Evolutionary conservation across 2,888 invertebrate genomes (phyloP).

Genomic region (Conops quadrifasciatus): DNA sequence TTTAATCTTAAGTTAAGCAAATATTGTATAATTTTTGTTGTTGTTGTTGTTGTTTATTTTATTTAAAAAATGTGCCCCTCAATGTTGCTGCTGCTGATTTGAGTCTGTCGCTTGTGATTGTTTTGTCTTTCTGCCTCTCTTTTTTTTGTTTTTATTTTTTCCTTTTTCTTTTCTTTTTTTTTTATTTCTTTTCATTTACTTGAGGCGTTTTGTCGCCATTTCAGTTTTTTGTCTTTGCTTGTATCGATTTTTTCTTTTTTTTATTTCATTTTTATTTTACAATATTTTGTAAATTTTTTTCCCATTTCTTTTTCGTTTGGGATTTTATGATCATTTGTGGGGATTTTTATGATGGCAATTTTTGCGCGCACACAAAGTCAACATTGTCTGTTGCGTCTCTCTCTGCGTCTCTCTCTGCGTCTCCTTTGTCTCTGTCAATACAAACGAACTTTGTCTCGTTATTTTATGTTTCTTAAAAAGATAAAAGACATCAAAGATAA

Average conservation of each 20-base stretch:
- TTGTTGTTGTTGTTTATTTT: background rate
- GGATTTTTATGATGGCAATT: background rate
- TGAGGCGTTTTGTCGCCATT: background rate
- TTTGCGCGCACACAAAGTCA: slow-evolving; percentile 20
- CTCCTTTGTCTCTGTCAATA: too few species aligned
- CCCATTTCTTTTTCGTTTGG: background rate
- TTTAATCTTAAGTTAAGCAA: background rate
- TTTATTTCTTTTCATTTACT: background rate
- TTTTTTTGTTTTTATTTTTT: slow-evolving; percentile 1
- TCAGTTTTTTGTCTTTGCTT: background rate
- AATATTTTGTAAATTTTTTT: background rate
- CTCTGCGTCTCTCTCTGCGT: too few species aligned
- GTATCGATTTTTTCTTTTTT: too few species aligned
- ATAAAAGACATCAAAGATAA: too few species aligned
- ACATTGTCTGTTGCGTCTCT: background rate
- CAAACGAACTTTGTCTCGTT: too few species aligned
- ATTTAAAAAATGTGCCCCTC: background rate
- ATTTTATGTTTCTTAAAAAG: too few species aligned
- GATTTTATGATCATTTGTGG: background rate
- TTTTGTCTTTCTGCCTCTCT: background rate
- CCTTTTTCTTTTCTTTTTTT: background rate
- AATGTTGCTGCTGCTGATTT: background rate
- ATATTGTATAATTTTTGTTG: slow-evolving; percentile 15
- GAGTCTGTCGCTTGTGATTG: too few species aligned
- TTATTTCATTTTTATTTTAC: background rate